Evolutionary conservation across 2,113 vertebrate species (phyloP), one percentile per base, ranked within the genome.

Genomic region (Prunella himalayana): DNA sequence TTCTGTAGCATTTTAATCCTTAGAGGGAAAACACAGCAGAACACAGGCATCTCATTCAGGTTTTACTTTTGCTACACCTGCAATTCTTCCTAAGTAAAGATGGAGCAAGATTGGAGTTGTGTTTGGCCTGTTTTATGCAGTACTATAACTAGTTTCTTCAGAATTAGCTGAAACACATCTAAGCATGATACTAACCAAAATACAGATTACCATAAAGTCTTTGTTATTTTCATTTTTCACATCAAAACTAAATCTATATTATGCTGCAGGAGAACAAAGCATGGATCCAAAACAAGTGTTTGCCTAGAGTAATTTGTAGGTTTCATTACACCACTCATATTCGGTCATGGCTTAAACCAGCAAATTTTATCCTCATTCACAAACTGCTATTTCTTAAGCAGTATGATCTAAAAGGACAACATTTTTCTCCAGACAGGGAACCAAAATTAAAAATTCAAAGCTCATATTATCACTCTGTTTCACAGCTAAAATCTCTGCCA

Each of bases 401-500:
- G 5, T 27, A 60, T 14, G 16, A 73, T 76, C 50, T 83, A 45
- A 83, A 80, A 83, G 24, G 13, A 63, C 42, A 85, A 41, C 6
- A 19, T 35, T 49, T 16, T 77, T 82, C 54, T 85, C 10, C 42
- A 80, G 57, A 77, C 9, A 77, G n/a, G 15, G 33, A 82, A 73
- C 6, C 18, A 59, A 87, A 85, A 90, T 77, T 57, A 90, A 90
- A 88, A 80, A 92, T 83, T 91, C 66, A 73, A 77, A 80, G 71
- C 79, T 92, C 71, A 66, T 35, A 42, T 8, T 86, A 54, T 86
- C 50, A 65, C 50, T 44, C 51, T 41, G 16, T 88, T 91, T 91
- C 90, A 86, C 86, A 92, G 81, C 41, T 81, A 64, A 94, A 88
- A 61, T 84, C 70, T 42, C 69, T 82, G 60, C 51, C 86, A 73